These are phyloP conservation scores for Eupristina koningsbergeri DNA, from an alignment of 1,140 invertebrate genomes.

Conservation along the genomic window DNA sequence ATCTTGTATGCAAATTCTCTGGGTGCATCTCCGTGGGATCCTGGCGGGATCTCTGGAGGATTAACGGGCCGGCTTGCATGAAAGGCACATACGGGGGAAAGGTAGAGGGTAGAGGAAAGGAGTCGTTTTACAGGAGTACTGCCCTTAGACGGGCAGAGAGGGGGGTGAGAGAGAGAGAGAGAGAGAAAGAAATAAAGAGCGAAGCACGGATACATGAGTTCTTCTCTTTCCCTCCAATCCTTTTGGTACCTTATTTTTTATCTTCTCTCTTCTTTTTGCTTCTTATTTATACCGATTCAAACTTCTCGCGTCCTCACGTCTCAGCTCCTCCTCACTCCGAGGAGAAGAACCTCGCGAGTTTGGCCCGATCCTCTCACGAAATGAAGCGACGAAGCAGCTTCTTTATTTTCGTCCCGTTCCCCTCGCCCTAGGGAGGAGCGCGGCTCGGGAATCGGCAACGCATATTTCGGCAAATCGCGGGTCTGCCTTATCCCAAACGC, in stretches of 20 bases:
- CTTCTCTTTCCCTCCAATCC: conserved; percentile 27
- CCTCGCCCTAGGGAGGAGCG: neutral
- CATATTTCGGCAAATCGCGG: conserved; percentile 52
- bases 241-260: conserved; percentile 27
- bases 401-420: neutral
- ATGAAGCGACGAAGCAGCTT: neutral
- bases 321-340: neutral
- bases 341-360: conserved; percentile 14
- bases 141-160: conserved; percentile 43
- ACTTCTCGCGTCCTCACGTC: conserved; percentile 20
- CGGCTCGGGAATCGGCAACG: conserved; percentile 35
- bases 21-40: conserved; percentile 73
- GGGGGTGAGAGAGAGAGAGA: conserved; percentile 28
- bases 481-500: conserved; percentile 25
- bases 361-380: neutral
- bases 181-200: neutral
- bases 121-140: conserved; percentile 46
- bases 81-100: conserved; percentile 58
- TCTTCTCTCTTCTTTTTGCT: conserved; percentile 31
- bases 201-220: conserved; percentile 40
- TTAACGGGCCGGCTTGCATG: conserved; percentile 73
- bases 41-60: conserved; percentile 71
- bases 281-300: conserved; percentile 34
- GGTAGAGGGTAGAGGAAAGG: conserved; percentile 34
- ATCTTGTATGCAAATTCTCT: conserved; percentile 75